Evolutionary conservation across 2,113 vertebrate species (phyloP), one percentile per base, ranked within the genome.

Genomic region (Rhombomys opimus): DNA sequence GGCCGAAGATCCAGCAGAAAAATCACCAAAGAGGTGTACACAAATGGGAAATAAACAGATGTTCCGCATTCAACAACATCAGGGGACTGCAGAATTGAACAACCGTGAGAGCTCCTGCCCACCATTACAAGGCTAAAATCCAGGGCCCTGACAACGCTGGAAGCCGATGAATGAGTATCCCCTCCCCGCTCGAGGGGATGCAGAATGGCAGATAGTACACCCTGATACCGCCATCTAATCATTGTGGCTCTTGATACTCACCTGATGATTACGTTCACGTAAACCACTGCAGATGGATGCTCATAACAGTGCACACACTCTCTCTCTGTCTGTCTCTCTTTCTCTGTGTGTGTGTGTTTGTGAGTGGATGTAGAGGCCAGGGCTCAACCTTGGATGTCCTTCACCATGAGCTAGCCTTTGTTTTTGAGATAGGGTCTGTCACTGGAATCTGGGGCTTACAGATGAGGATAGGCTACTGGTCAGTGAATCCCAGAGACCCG

Each of bases 221-320:
- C 67, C 70, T 94, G 27, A 82, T 4, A 32, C 12, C 35, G 18
- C 30, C 17, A n/a, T 50, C 61, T 76, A 77, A 4, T 25, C 82
- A 63, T 89, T 41, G 8, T n/a, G 41, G 57, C 93, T 17, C 32
- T 96, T 84, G 32, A n/a, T 57, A 30, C 76, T 94, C 50, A 91
- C 22, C 30, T 27, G 78, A 91, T 88, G 96, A 12, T 78, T 90
- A 30, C 4, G 14, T 81, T n/a, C 10, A 13, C n/a, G 57, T 52
- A 77, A 86, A 94, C 46, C 41, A 22, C n/a, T 95, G 38, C 35
- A 25, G 25, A 52, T 38, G 10, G 13, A 23, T 95, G 15, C 76
- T 89, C 57, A 65, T 23, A 67, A 23, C 11, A 57, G 15, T 57
- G 12, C 15, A 57, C 57, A 2, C 46, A 14, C 54, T 81, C 89